Evolutionary conservation across 2,797 vertebrate genomes (phyloP), one percentile per base, ranked within the genome.

Genomic region (Crocodylus rhombifer): DNA sequence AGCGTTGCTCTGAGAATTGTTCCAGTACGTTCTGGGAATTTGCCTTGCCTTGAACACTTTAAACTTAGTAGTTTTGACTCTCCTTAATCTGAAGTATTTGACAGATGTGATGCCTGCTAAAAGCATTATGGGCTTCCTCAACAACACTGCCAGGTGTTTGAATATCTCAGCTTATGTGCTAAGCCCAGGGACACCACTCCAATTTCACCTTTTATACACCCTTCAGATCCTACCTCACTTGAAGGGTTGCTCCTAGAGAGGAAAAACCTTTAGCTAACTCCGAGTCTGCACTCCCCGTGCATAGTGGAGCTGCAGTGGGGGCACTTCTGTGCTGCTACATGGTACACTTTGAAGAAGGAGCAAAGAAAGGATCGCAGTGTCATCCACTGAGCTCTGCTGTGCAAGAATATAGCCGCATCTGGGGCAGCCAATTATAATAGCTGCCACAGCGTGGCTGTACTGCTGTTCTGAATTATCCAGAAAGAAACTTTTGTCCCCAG

Each of bases 381-480:
- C 36, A 67, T 36, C 65, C 0, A 0, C 3, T 9, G 20, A 77
- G 81, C 42, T 1, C 2, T 51, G 26, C 16, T 14, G n/a, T 25
- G 28, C 11, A 28, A 28, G 13, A 26, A 61, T 5, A 13, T 13
- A 18, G 25, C 17, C 21, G 28, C 17, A n/a, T 14, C n/a, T 30
- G 9, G 17, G n/a, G 20, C 64, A 67, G 20, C n/a, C n/a, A 33
- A 33, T 67, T 67, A 67, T 18, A 33, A 67, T 3, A 20, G 16
- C 18, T n/a, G 55, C 55, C 55, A 58, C 18, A 14, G 20, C n/a
- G n/a, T 20, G 20, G 55, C 18, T 3, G 18, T 58, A n/a, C 28
- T n/a, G 64, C 9, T 5, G 26, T 67, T 67, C 64, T 30, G n/a
- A 67, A 11, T 67, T 33, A 28, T 33, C 17, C 3, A 30, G 4